Base-by-base conservation (phyloP, 2,797 vertebrate species). In the Balearica regulorum region DNA sequence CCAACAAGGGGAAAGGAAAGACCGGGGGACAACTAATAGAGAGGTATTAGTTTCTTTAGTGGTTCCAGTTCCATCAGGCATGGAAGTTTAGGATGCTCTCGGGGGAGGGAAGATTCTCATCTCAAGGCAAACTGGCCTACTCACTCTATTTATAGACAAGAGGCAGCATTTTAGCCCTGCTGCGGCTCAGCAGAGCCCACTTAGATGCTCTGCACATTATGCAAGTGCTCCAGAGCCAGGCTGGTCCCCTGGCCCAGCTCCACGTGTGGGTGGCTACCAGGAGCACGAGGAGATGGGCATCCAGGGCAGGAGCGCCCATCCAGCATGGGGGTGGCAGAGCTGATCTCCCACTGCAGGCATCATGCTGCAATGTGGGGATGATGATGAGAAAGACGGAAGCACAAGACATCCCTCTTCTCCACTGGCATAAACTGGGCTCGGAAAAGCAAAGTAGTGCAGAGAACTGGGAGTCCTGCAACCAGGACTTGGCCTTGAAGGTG, bases 41-140 rank as follows among this genome's bases (percentile, higher is more conserved):
- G 28, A 91, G 25, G 39, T 71, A 75, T 29, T 35, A 0, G 1
- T 33, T 83, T 44, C 68, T 79, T 85, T 24, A 89, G 58, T 5
- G 5, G 15, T n/a, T 93, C 58, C 83, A 71, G 62, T 75, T 95
- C 89, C 75, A 71, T 16, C 83, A 93, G 41, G 60, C 90, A 87
- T 37, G 48, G 77, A 87, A 92, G 71, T 83, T 94, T 62, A 2
- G 71, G 87, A 79, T 89, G 83, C 41, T 95, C 41, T 84, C 2
- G 2, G 78, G 89, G 90, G 86, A 96, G 75, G 92, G 53, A 93
- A 65, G 81, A 85, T 93, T 95, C 84, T 79, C 85, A 79, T 95
- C 92, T 95, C 64, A 94, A 96, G 92, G 86, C 93, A 92, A 91
- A 89, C 78, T 95, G 89, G 81, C 86, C 93, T 89, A 93, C 90